Evolutionary conservation across 2,797 vertebrate species (phyloP).

Genomic region (Diceros bicornis): DNA sequence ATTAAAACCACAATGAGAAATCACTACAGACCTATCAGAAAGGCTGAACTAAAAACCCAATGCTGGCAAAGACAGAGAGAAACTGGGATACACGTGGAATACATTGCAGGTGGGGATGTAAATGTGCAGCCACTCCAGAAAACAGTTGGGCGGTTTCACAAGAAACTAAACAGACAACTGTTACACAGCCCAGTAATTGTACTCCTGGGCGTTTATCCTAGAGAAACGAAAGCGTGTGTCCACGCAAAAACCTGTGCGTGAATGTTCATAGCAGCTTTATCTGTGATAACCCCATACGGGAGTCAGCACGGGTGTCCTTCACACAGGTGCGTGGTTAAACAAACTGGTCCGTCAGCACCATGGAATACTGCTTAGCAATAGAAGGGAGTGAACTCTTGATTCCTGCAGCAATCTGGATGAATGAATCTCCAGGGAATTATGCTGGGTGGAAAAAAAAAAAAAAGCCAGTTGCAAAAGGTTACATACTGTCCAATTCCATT

Average conservation of each 20-base stretch:
- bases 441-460: not conserved
- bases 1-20: not conserved
- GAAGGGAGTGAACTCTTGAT: not conserved
- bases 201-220: not conserved
- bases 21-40: not conserved
- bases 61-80: not conserved
- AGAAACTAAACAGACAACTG: not conserved
- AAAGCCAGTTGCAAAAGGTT: not conserved
- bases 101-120: not conserved
- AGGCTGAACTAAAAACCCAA: not conserved
- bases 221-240: not conserved
- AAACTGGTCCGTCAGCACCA: not conserved
- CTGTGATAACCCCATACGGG: not conserved
- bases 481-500: not conserved
- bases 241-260: not conserved
- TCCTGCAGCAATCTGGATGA: not conserved
- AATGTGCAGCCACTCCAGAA: not conserved
- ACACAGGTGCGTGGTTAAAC: not conserved
- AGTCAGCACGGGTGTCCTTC: not conserved
- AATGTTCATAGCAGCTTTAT: not conserved
- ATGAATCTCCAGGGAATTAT: not conserved
- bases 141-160: not conserved
- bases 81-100: not conserved
- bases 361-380: not conserved
- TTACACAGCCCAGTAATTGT: not conserved